phyloP scores from a whole-genome alignment of 2,797 vertebrate genomes.

The Morelia viridis region DNA sequence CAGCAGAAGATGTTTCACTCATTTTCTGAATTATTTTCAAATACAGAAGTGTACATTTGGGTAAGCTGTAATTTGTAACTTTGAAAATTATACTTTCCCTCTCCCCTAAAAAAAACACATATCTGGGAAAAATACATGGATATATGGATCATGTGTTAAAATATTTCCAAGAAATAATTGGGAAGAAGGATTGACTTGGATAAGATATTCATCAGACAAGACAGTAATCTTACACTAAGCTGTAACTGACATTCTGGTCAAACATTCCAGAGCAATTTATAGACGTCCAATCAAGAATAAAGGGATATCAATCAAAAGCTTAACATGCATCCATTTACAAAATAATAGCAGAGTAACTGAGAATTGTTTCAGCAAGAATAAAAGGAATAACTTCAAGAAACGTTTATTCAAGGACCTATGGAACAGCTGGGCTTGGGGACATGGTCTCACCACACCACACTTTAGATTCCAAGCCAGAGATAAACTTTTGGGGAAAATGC shows the following conservation, averaged over 20 bases:
- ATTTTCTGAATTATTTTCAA: not conserved
- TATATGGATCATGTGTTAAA: not conserved
- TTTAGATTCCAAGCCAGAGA: not conserved
- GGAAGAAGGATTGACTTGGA: not conserved
- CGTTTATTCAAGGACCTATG: not conserved
- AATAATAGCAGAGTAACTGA: not conserved
- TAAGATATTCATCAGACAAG: not conserved
- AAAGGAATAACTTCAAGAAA: not conserved
- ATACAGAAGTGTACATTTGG: not conserved
- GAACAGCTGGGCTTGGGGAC: not conserved
- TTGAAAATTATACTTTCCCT: not conserved
- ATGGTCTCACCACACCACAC: not conserved
- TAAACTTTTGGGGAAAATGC: not conserved
- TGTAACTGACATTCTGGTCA: not conserved
- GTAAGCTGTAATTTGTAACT: not conserved
- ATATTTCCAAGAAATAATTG: not conserved
- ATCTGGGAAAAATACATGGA: not conserved
- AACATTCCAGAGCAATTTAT: not conserved
- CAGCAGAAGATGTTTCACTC: not conserved
- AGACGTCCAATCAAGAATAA: not conserved
- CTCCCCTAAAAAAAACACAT: not conserved
- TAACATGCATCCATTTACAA: not conserved
- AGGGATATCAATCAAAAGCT: not conserved
- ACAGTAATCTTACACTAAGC: not conserved
- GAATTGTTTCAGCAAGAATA: not conserved